A percentile compares a stretch with the other conserved stretches of the same genome.
phyloP scores from a whole-genome alignment of 2,888 invertebrate genomes.

The Pycnomerus fuliginosus region DNA sequence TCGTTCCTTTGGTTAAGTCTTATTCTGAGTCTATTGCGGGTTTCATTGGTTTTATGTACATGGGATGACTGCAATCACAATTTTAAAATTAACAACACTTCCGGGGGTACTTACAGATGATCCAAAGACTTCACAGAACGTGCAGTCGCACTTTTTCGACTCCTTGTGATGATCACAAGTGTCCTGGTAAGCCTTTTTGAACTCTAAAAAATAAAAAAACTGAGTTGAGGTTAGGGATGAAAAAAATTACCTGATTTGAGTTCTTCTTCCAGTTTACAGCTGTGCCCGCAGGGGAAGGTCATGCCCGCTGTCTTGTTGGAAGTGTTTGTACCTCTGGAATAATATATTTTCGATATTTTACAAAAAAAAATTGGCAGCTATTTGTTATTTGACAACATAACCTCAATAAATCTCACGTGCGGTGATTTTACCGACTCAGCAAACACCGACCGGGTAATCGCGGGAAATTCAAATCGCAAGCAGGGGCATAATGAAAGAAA shows the following conservation, averaged over 20 bases:
- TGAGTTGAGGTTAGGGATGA: conserved; percentile 1
- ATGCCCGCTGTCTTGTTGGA: conserved; percentile 14
- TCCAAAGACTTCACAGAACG: conserved; percentile 50
- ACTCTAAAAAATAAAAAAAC: conserved; percentile 25
- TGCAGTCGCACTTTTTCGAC: conserved; percentile 48
- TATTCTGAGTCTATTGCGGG: conserved; percentile 46
- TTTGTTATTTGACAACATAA: no score
- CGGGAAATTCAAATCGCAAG: no score
- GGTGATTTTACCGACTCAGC: no score
- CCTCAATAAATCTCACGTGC: no score
- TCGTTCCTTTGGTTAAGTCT: conserved; percentile 43
- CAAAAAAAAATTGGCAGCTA: no score
- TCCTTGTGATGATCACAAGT: conserved; percentile 43
- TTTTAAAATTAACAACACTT: conserved; percentile 2
- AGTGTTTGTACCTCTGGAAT: conserved; percentile 17
- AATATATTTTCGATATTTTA: conserved; percentile 2
- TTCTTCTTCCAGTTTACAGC: conserved; percentile 33
- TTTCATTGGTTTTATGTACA: conserved; percentile 44
- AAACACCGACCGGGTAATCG: no score
- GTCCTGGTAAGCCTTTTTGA: conserved; percentile 34
- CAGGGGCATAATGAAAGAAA: no score
- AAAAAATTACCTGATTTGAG: conserved; percentile 24
- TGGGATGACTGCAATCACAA: conserved; percentile 28
- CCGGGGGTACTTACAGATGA: conserved; percentile 37
- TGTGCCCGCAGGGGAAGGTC: conserved; percentile 29